Evolutionary conservation across 2,113 vertebrate species (phyloP).

Genomic region (Notarius lentiginosus): DNA sequence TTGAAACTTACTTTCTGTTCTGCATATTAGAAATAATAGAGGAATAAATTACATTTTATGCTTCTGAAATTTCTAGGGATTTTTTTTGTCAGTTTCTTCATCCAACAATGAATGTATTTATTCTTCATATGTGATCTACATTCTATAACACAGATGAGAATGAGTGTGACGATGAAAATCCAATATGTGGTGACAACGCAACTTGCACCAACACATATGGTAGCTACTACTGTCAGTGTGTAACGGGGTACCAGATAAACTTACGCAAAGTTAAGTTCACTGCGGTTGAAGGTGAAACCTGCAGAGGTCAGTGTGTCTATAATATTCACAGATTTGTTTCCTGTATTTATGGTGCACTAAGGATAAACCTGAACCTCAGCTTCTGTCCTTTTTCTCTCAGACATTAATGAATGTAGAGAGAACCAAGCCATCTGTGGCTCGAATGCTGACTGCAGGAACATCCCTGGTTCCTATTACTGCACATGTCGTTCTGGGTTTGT

Average conservation of each 20-base stretch:
- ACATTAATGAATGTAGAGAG: constrained; percentile 52
- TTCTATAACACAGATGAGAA: background rate
- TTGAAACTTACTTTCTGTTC: too few species aligned
- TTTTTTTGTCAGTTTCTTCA: too few species aligned
- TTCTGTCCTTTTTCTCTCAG: constrained; percentile 46
- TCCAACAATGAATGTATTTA: too few species aligned
- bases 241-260: constrained; percentile 13
- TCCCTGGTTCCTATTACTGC: constrained; percentile 46
- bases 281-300: fast-evolving
- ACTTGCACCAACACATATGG: constrained; percentile 43
- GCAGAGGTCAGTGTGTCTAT: constrained; percentile 38
- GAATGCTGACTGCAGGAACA: background rate
- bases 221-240: constrained; percentile 62
- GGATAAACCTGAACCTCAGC: background rate
- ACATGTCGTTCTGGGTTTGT: constrained; percentile 57
- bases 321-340: background rate
- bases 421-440: constrained; percentile 43
- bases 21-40: too few species aligned
- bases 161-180: background rate
- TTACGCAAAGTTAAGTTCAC: background rate
- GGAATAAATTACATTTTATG: too few species aligned
- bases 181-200: constrained; percentile 29
- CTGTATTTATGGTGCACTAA: background rate
- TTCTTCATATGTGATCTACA: background rate
- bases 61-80: too few species aligned